Evolutionary conservation across 2,797 vertebrate genomes (phyloP), one percentile per base, ranked within the genome.

Genomic region (Remorina albescens): DNA sequence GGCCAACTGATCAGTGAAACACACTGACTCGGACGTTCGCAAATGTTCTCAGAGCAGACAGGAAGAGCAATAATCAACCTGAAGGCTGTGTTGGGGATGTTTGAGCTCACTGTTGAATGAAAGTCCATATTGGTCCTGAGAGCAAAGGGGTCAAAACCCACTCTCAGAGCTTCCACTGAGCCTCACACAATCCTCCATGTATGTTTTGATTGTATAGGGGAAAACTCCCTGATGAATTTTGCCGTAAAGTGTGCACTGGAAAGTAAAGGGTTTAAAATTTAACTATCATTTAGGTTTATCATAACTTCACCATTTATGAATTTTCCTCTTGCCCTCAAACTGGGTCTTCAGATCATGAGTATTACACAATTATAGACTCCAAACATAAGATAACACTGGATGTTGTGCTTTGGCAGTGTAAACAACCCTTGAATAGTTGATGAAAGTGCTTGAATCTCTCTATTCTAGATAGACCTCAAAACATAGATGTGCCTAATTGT

Each of bases 401-500:
- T 44, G 26, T 23, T n/a, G 25, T 18, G 28, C 9, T 30, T 11
- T 2, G 3, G 19, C 8, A 8, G 50, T 11, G 28, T 59, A 8
- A 21, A 54, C 16, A 75, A 8, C 15, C 28, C 9, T 4, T 25
- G n/a, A 66, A 67, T 25, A 54, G 19, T 10, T 39, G 30, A 78
- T 36, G 5, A 56, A 58, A 26, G 60, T 8, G 19, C 15, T 39
- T 41, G 15, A 56, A 36, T 66, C 53, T 12, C 44, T 51, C 10
- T 51, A 26, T 71, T 53, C 54, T 34, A 53, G 23, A 71, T 53
- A 72, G 67, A 78, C 80, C 51, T 73, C 49, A 39, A 84, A 89
- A 78, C 76, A 76, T 83, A 91, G 80, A 78, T 82, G 85, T 41
- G 62, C 32, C 41, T 73, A 63, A 75, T 85, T 69, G 85, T 61